Conservation (phyloP, 2,888 invertebrate genomes). For the Liposcelis brunnea region DNA sequence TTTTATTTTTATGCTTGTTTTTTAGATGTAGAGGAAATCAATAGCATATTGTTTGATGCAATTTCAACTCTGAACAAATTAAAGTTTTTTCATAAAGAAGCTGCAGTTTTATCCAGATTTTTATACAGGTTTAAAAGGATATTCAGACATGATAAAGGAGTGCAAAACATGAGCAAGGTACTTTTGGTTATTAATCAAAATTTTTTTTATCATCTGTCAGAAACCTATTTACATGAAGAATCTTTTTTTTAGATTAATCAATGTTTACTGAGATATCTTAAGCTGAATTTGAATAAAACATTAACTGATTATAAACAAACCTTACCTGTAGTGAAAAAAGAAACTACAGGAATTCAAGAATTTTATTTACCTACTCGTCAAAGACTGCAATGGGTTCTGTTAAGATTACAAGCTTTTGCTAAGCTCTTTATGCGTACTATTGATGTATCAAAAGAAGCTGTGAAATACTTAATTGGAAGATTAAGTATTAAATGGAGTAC, state of each 20-base stretch:
- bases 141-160: slow-evolving; percentile 1
- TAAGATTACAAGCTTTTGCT: slow-evolving; percentile 35
- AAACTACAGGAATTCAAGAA: slow-evolving; percentile 16
- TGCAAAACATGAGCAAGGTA: no score
- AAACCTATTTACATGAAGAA: slow-evolving; percentile 16
- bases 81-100: not conserved
- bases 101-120: slow-evolving; percentile 2
- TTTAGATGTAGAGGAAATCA: not conserved
- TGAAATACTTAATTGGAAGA: slow-evolving; percentile 33
- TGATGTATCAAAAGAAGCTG: slow-evolving; percentile 31
- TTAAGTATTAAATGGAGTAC: slow-evolving; percentile 21
- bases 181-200: no score
- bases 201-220: no score
- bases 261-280: slow-evolving; percentile 30
- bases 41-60: not conserved
- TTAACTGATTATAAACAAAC: slow-evolving; percentile 25
- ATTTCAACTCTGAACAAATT: not conserved
- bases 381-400: slow-evolving; percentile 37
- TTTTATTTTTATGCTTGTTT: not conserved
- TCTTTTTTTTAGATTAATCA: slow-evolving; percentile 13
- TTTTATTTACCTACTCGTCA: slow-evolving; percentile 36
- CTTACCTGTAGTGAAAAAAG: slow-evolving; percentile 23
- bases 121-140: not conserved
- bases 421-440: slow-evolving; percentile 35
- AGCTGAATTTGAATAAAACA: slow-evolving; percentile 30